Evolutionary conservation across 2,888 invertebrate genomes (phyloP).

Genomic region (Ariolimax columbianus): DNA sequence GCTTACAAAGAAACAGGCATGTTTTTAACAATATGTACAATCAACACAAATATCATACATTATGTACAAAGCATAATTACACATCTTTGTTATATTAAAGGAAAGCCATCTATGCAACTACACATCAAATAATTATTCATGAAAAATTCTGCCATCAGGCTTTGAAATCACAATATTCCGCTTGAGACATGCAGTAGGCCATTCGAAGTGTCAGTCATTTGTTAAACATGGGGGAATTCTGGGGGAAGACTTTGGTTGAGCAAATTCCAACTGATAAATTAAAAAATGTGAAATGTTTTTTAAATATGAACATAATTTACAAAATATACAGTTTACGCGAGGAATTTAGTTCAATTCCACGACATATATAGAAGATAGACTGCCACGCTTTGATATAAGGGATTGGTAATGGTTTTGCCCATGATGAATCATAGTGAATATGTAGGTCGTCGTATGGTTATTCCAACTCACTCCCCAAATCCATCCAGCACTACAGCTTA

Average conservation of each 20-base stretch:
- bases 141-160: neutral
- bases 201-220: neutral
- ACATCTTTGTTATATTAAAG: neutral
- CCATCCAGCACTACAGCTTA: neutral
- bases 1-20: no score
- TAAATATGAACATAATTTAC: constrained; percentile 3
- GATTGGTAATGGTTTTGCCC: neutral
- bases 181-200: constrained; percentile 25
- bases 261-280: constrained; percentile 7
- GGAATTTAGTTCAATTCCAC: neutral
- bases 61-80: neutral
- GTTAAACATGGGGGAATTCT: neutral
- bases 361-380: neutral
- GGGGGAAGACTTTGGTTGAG: constrained; percentile 18
- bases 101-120: neutral
- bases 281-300: neutral
- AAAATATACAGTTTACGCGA: neutral
- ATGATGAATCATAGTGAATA: neutral
- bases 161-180: constrained; percentile 41
- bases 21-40: neutral
- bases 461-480: neutral
- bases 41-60: neutral
- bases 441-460: neutral
- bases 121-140: neutral
- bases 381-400: neutral